A percentile compares a stretch with the other conserved stretches of the same genome.
Conservation (phyloP, 2,888 invertebrate genomes). For the Empis livida region DNA sequence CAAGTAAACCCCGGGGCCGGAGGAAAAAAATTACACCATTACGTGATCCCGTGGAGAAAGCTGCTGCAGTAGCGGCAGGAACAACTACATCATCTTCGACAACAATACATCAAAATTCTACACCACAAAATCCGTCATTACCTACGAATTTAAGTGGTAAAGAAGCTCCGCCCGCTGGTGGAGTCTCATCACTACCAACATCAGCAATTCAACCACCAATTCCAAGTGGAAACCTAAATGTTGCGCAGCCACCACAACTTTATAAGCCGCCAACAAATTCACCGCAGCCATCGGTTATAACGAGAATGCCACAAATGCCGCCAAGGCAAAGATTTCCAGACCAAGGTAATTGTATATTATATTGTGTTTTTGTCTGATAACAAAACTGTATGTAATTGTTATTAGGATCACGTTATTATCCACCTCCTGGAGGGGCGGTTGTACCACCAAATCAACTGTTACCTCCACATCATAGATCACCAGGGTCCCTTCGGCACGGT, state of each 20-base stretch:
- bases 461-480: slow-evolving; percentile 14
- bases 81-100: slow-evolving; percentile 30
- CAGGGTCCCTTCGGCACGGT: slow-evolving; percentile 13
- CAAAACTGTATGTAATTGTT: background rate
- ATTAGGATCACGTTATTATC: slow-evolving; percentile 10
- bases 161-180: slow-evolving; percentile 6
- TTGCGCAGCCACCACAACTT: slow-evolving; percentile 39
- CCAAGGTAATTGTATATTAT: slow-evolving; percentile 16
- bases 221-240: slow-evolving; percentile 22
- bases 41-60: slow-evolving; percentile 35
- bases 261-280: slow-evolving; percentile 34
- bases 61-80: slow-evolving; percentile 40
- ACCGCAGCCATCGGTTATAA: slow-evolving; percentile 45
- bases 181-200: slow-evolving; percentile 3
- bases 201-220: slow-evolving; percentile 6
- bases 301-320: slow-evolving; percentile 42
- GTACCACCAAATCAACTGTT: slow-evolving; percentile 9
- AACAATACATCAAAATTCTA: slow-evolving; percentile 6
- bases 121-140: slow-evolving; percentile 1
- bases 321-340: slow-evolving; percentile 16
- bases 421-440: background rate
- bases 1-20: slow-evolving; percentile 29
- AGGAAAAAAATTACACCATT: slow-evolving; percentile 36
- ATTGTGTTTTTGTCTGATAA: too few species aligned
- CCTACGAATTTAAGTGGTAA: slow-evolving; percentile 1